Base-by-base conservation (phyloP, 2,113 vertebrate genomes). In the Sisor rabdophorus region DNA sequence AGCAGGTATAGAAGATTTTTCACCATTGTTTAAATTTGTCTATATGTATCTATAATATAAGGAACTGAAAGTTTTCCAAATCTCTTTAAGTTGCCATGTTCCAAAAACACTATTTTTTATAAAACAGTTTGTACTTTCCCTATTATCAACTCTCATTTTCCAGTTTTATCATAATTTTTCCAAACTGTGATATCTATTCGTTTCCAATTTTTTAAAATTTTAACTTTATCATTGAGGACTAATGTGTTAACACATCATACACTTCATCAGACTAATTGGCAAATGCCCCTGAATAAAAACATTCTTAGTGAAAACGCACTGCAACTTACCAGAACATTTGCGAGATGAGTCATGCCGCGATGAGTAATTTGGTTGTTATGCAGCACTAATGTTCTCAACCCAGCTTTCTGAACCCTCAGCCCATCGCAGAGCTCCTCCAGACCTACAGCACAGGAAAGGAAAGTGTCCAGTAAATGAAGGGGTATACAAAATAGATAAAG, bases 371-470 rank as follows among this genome's bases (percentile, higher is more conserved):
- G 88, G 87, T 92, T 93, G 80, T 90, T 90, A 80, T 85, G 84
- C 64, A 93, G 86, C 56, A 89, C 81, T 67, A 93, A 81, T 40
- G 85, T 84, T 80, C 79, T 89, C 22, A 93, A 76, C 63, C 91
- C 88, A 47, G 73, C 63, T 7, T 80, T 83, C 83, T 89, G 89
- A 67, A 50, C 36, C 61, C 71, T 87, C 77, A 93, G 79, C 79
- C 90, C 90, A 0, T 91, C 90, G 76, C 90, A 92, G 56, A 93
- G 83, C 76, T 93, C 91, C 79, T 91, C 89, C 76, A 93, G 77
- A 78, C 90, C 92, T 93, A 75, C 2, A 79, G 17, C 56, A 22
- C 0, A 20, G 44, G 30, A 61, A 52, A 75, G 54, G 47, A 32
- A n/a, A 61, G 32, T 30, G 16, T 30, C 19, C 20, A 16, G 22